Percentiles rank a stretch among this genome's conserved stretches.
phyloP scores from a whole-genome alignment of 2,113 vertebrate species.

The Sinocyclocheilus rhinocerous region DNA sequence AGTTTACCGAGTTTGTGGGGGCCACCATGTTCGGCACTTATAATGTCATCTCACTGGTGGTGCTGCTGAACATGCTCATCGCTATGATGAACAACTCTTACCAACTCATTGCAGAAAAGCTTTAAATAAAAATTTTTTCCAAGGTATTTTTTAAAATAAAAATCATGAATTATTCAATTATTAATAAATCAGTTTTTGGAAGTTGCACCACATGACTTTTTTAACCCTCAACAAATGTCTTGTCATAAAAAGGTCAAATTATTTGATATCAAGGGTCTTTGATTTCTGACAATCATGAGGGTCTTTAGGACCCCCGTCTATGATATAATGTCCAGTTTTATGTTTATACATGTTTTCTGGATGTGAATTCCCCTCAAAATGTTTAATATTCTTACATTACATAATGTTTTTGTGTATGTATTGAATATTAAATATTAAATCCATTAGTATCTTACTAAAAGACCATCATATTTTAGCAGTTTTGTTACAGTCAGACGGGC shows the following conservation, averaged over 20 bases:
- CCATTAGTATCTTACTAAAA: background rate
- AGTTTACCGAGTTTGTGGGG: slow-evolving; percentile 89
- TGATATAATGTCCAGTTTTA: background rate
- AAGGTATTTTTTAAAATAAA: too few relatives aligned
- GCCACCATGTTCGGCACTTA: slow-evolving; percentile 91
- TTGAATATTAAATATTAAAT: background rate
- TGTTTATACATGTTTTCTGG: too few relatives aligned
- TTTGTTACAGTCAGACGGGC: background rate
- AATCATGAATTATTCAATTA: too few relatives aligned
- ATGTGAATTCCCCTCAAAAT: too few relatives aligned
- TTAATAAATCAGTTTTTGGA: background rate
- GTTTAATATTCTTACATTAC: too few relatives aligned
- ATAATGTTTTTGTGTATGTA: background rate
- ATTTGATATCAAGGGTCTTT: background rate
- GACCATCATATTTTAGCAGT: too few relatives aligned
- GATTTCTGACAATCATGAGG: background rate
- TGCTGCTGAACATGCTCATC: slow-evolving; percentile 89
- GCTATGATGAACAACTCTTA: slow-evolving; percentile 96
- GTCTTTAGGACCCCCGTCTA: background rate
- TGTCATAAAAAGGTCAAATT: background rate
- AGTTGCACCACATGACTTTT: background rate
- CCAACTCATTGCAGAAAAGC: slow-evolving; percentile 76
- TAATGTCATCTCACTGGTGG: slow-evolving; percentile 90
- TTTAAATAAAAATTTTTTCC: too few relatives aligned
- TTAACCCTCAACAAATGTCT: background rate